Evolutionary conservation across 2,113 vertebrate genomes (phyloP), one percentile per base, ranked within the genome.

Genomic region (Melanerpes formicivorus): DNA sequence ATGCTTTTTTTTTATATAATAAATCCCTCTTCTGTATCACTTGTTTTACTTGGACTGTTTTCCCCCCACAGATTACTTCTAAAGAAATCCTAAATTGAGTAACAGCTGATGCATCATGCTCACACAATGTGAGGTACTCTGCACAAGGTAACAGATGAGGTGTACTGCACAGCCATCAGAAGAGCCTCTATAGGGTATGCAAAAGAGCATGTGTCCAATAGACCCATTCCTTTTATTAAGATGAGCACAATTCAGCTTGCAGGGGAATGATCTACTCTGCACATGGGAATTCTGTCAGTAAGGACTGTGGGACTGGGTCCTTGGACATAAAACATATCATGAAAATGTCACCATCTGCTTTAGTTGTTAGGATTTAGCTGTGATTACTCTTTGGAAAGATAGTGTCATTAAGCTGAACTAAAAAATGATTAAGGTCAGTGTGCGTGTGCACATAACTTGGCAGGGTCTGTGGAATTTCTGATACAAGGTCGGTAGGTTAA

Each of bases 401-500:
- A 86, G 26, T 69, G 58, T 84, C 76, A 86, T 86, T 91, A 78
- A 86, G 55, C 34, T 66, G 74, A 94, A 93, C 83, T 84, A 81
- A 93, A 95, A 93, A 93, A 90, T 37, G 0, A 94, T 80, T 88
- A 87, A 78, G 84, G 65, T 75, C 88, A 92, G 23, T 85, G 27
- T 42, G 15, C 1, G 0, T 56, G 50, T 46, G 67, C 56, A 71
- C 92, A 44, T 80, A 79, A 72, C 69, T 94, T 96, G 94, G 92
- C 95, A 96, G 78, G 58, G 75, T 59, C 30, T 81, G 34, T 92
- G 92, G 93, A 95, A 96, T 95, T 93, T 95, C 76, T 94, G 90
- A 74, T 74, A 88, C 63, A 56, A 94, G 64, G 55, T 54, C 22
- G 1, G 32, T 58, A 93, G 70, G 88, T 90, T 90, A 96, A 95